Conservation (phyloP, 2,888 invertebrate genomes). For the Aleiodes testaceus region DNA sequence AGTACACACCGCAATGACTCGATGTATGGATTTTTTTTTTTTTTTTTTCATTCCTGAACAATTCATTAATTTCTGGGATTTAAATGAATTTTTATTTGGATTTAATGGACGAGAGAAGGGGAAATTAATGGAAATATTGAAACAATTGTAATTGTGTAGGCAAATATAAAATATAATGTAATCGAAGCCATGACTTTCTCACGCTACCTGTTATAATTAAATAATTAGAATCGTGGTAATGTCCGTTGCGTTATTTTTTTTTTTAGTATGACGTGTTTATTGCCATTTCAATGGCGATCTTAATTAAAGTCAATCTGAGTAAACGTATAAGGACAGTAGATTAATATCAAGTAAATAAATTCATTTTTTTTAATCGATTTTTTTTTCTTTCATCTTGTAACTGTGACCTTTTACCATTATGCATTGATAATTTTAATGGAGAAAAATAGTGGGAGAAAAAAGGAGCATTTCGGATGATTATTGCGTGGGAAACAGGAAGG, state of each 20-base stretch:
- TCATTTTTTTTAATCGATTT: neutral
- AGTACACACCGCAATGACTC: constrained; percentile 37
- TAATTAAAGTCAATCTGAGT: constrained; percentile 41
- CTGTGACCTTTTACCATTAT: constrained; percentile 33
- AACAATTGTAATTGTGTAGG: neutral
- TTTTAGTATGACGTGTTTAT: constrained; percentile 46
- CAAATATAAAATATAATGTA: constrained; percentile 16
- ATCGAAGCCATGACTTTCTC: constrained; percentile 35
- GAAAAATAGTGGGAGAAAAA: constrained; percentile 2
- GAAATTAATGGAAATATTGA: neutral
- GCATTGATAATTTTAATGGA: constrained; percentile 19
- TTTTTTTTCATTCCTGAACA: neutral
- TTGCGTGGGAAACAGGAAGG: constrained; percentile 49
- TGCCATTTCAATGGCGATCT: constrained; percentile 47
- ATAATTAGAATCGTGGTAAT: constrained; percentile 41
- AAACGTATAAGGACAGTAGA: constrained; percentile 37
- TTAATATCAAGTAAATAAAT: constrained; percentile 33
- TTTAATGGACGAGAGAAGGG: too few relatives aligned
- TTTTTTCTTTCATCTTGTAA: constrained; percentile 19
- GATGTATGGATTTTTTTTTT: constrained; percentile 13
- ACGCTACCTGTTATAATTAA: constrained; percentile 40
- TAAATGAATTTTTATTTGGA: too few relatives aligned
- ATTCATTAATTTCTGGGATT: too few relatives aligned
- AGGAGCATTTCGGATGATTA: constrained; percentile 37
- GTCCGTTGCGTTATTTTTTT: constrained; percentile 44